Conservation (phyloP, 2,888 invertebrate species). For the Cepaea hortensis region DNA sequence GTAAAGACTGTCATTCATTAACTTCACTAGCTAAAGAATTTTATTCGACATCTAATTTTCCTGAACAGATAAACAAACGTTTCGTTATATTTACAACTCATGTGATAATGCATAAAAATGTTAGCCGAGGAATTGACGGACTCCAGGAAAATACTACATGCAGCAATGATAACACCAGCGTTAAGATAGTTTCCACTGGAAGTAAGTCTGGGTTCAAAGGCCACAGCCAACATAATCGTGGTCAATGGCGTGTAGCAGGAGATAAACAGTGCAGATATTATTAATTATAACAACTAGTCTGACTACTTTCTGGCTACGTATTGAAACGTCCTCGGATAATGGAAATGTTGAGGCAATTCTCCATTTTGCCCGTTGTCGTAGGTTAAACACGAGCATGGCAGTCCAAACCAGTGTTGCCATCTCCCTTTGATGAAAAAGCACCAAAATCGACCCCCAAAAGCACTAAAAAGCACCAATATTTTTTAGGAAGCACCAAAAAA, state of each 20-base stretch:
- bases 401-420: not conserved
- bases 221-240: not conserved
- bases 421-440: too few species aligned
- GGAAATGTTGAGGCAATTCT: not conserved
- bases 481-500: too few species aligned
- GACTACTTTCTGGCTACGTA: not conserved
- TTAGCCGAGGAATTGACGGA: not conserved
- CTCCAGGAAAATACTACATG: not conserved
- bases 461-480: too few species aligned
- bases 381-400: not conserved
- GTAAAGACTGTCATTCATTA: too few species aligned
- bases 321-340: not conserved
- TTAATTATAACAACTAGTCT: conserved; percentile 2
- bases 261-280: not conserved
- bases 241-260: not conserved
- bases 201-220: not conserved
- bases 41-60: not conserved
- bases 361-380: conserved; percentile 6
- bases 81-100: conserved; percentile 3
- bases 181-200: not conserved
- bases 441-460: too few species aligned
- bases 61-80: not conserved
- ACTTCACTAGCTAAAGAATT: too few species aligned
- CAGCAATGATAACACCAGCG: not conserved
- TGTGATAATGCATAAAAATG: conserved; percentile 16